Evolutionary conservation across 2,888 invertebrate species (phyloP).

Genomic region (Griposia aprilina): DNA sequence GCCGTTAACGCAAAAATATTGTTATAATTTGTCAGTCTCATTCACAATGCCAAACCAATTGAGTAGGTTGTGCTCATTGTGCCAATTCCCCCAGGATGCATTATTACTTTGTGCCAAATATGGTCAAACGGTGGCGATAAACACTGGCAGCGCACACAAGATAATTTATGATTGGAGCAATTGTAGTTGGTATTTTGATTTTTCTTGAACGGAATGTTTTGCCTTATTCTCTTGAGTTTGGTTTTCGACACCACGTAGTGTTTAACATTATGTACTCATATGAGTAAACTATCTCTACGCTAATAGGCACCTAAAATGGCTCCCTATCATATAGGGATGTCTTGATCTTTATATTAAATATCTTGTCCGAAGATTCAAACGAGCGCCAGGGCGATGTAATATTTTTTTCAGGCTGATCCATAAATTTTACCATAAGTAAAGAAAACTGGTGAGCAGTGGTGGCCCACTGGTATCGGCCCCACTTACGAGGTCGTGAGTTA

Average conservation of each 20-base stretch:
- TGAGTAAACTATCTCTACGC: background rate
- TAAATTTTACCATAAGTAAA: background rate
- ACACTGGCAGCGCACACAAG: constrained; percentile 2
- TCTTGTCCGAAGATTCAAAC: no score
- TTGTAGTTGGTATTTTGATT: constrained; percentile 4
- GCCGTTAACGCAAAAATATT: constrained; percentile 33
- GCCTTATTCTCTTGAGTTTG: background rate
- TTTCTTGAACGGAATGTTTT: background rate
- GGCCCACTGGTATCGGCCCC: no score
- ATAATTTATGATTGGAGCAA: constrained; percentile 22
- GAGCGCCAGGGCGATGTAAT: no score
- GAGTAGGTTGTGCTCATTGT: constrained; percentile 34
- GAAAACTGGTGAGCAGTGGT: no score
- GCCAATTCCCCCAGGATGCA: constrained; percentile 49
- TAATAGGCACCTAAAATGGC: background rate
- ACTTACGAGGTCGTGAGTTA: no score
- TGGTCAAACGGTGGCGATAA: constrained; percentile 21
- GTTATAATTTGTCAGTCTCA: constrained; percentile 20
- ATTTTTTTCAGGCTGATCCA: background rate
- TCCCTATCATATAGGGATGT: background rate
- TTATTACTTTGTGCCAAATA: constrained; percentile 56
- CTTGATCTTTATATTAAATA: background rate
- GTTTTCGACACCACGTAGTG: background rate
- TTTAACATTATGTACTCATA: background rate
- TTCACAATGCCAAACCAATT: constrained; percentile 50